Evolutionary conservation across 2,888 invertebrate species (phyloP).

Genomic region (Sthenelais limicola): DNA sequence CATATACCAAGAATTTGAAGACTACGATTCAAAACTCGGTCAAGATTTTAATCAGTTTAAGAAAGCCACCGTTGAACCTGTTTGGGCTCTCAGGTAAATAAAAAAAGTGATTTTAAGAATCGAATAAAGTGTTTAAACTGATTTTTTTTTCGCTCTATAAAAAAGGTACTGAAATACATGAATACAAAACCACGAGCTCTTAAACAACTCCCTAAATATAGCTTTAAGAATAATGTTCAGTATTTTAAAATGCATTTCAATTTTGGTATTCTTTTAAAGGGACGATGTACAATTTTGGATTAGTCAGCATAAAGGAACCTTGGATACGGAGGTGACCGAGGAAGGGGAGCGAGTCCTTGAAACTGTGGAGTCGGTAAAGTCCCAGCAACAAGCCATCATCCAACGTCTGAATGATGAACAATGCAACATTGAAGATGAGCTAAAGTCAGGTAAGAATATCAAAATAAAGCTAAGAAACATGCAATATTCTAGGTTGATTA

Average conservation of each 20-base stretch:
- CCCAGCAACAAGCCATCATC: constrained; percentile 62
- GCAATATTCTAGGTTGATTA: no score
- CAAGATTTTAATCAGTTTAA: constrained; percentile 64
- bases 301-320: constrained; percentile 56
- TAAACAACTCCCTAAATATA: no score
- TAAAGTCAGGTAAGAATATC: constrained; percentile 57
- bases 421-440: constrained; percentile 60
- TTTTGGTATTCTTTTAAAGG: constrained; percentile 55
- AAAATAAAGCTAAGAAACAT: no score
- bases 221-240: no score
- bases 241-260: constrained; percentile 10
- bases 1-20: constrained; percentile 63
- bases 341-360: constrained; percentile 59
- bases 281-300: constrained; percentile 69
- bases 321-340: constrained; percentile 51
- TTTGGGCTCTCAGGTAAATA: constrained; percentile 66
- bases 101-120: no score
- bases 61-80: constrained; percentile 62
- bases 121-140: no score
- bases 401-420: constrained; percentile 63
- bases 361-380: constrained; percentile 59
- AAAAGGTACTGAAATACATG: no score
- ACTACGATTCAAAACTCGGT: constrained; percentile 57
- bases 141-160: no score
- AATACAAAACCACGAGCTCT: no score